Base-by-base conservation (phyloP, 2,888 invertebrate genomes). In the Melangyna quadrimaculata region DNA sequence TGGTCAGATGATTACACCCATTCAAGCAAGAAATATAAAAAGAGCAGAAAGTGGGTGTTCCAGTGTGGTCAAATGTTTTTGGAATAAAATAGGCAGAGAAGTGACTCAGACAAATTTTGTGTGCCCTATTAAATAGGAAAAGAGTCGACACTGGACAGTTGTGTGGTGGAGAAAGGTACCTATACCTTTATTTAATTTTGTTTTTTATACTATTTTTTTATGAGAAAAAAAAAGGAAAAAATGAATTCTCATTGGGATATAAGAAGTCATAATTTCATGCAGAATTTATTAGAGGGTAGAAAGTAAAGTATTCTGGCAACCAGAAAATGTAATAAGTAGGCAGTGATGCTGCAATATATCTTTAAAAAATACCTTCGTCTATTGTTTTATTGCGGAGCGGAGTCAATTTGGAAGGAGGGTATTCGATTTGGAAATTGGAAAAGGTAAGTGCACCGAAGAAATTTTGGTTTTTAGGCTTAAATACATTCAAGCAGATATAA, bases 191-290 rank as follows among this genome's bases (percentile, higher is more conserved):
- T 48, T 48, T 48, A 48, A 22, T 22, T 24, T 51, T 51, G 24
- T 51, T 2, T 51, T 27, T 3, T 12, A 48, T 48, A 51, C 14
- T 51, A 51, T 45, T 27, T 51, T 8, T 8, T 51, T 51, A 0
- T 22, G 7, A 10, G 24, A 22, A 12, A 48, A 12, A 48, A 22
- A 14, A 24, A 0, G 24, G n/a, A 67, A 35, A 17, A 24, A 29
- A 45, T 67, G 53, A 70, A 78, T 65, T 84, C 74, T 83, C 70
- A 51, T 61, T 48, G 43, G 74, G 78, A 79, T 84, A 67, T 84
- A 75, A 40, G 71, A 32, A 71, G 65, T 71, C 48, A 67, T 67
- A 74, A 79, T 84, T 78, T 71, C 43, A 51, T 67, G 67, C 67
- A 22, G 51, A 67, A 51, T 65, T 67, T 67, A 67, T 71, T 79